Base-by-base conservation (phyloP, 2,888 invertebrate species). In the Chrysodeixis includens region DNA sequence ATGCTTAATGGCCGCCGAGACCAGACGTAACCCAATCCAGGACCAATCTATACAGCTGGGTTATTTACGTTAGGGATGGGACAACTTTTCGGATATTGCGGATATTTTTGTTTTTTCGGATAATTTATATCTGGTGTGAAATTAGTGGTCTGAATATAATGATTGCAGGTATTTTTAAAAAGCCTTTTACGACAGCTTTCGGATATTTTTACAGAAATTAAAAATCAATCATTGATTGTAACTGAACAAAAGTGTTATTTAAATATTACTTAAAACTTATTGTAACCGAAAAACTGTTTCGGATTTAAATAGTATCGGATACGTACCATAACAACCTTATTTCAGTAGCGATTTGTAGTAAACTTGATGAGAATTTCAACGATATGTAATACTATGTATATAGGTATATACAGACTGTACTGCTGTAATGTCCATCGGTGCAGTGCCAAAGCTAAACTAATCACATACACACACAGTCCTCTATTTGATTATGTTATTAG, bases 1-100 rank as follows among this genome's bases (percentile, higher is more conserved):
- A 81, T 81, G 82, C 81, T 79, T 89, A 90, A 89, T 88, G 85
- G 84, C 83, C 78, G 76, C 40, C 69, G 53, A 78, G 75, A 74
- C 79, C 74, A 74, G 76, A 74, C 76, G 66, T 85, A 86, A 89
- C 85, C 80, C 71, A 83, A 88, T 89, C 79, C 75, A 76, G 72
- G 72, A 66, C 52, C 52, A 77, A 62, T 77, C 74, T 74, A 73
- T 66, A 70, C 6, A 35, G 46, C 46, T 49, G 18, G 46, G n/a
- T 40, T 49, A 18, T 49, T 20, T 5, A 18, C 18, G 8, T 18
- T 16, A 49, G 10, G 46, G 46, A 18, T 49, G 10, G 16, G 16
- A 49, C 3, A n/a, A n/a, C n/a, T n/a, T 40, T 32, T 26, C 26
- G 26, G 26, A 26, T 26, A 26, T 26, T 26, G 26, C 32, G 32